Conservation (phyloP, 2,113 vertebrate species). For the Gymnarchus niloticus region DNA sequence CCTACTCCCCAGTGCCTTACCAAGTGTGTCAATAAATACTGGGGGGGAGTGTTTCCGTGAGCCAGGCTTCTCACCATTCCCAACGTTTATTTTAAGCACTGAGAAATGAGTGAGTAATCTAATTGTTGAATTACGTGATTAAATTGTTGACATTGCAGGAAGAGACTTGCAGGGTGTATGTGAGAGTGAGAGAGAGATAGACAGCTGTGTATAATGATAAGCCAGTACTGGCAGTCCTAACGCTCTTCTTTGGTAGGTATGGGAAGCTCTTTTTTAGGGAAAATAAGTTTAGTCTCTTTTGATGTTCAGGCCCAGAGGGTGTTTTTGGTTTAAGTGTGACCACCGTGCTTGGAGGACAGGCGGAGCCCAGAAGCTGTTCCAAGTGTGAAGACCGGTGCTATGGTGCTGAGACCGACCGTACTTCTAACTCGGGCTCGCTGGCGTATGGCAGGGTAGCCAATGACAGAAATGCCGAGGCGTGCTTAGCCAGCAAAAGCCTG, state of each 20-base stretch:
- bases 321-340: not conserved
- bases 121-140: constrained; percentile 39
- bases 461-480: not conserved
- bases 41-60: constrained; percentile 33
- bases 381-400: too few species aligned
- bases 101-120: constrained; percentile 49
- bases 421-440: not conserved
- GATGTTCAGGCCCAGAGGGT: not conserved
- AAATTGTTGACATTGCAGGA: constrained; percentile 33
- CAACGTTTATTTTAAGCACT: constrained; percentile 49
- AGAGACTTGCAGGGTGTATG: not conserved
- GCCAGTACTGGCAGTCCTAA: not conserved
- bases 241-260: not conserved
- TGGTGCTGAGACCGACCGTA: too few species aligned
- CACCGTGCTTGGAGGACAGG: not conserved
- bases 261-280: not conserved
- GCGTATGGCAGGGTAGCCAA: not conserved
- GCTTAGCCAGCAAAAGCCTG: not conserved
- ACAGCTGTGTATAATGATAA: not conserved
- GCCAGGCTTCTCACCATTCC: constrained; percentile 42
- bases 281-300: not conserved
- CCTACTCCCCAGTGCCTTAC: constrained; percentile 50
- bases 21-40: constrained; percentile 43
- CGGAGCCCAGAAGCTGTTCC: too few species aligned
- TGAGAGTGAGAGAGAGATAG: not conserved